Percentiles rank a stretch among this genome's conserved stretches.
Conservation (phyloP, 2,797 vertebrate species). For the Neostethus bicornis region DNA sequence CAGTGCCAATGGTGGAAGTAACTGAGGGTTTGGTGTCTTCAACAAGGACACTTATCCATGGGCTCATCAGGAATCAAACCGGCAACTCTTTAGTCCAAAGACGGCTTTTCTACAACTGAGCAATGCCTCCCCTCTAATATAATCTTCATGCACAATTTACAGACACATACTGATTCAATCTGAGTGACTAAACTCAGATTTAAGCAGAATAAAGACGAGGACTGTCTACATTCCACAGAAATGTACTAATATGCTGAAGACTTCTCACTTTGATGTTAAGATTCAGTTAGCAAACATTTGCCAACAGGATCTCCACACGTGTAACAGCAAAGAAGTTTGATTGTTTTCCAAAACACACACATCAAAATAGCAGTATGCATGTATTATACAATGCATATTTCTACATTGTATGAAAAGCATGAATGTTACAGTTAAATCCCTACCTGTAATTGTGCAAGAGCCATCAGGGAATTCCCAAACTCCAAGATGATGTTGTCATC, state of each 20-base stretch:
- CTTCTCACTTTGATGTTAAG: conserved; percentile 2
- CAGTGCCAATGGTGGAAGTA: too few species aligned
- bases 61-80: too few species aligned
- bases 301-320: neutral
- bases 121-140: too few species aligned
- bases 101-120: too few species aligned
- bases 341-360: neutral
- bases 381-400: too few species aligned
- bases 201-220: neutral
- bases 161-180: neutral
- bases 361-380: neutral
- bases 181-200: neutral
- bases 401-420: conserved; percentile 3
- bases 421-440: conserved; percentile 11
- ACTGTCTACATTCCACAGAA: conserved; percentile 34
- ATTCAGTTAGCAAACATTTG: neutral
- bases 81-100: too few species aligned
- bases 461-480: conserved; percentile 55
- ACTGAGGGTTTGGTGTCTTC: too few species aligned
- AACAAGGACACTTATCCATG: too few species aligned
- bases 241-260: conserved; percentile 27
- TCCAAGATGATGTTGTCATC: conserved; percentile 32
- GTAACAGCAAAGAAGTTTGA: neutral
- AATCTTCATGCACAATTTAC: too few species aligned
- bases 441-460: conserved; percentile 69